These are phyloP conservation scores for Athalia circularis DNA, from an alignment of 2,888 invertebrate species.

Conservation along the genomic window DNA sequence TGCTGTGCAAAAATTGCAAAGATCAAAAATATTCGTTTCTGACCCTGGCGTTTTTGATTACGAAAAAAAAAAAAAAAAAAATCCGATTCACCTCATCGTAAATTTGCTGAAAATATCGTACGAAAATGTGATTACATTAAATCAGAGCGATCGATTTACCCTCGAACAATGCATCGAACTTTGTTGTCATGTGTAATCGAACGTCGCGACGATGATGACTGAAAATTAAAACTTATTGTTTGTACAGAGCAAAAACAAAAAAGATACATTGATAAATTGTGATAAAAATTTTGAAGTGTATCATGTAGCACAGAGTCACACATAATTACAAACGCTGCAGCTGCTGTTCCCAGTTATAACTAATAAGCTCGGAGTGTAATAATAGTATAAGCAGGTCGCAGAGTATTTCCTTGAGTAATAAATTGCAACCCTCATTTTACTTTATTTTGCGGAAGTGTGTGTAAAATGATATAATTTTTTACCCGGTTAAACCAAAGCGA, in stretches of 20 bases:
- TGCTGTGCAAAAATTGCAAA: too few species aligned
- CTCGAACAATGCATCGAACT: slow-evolving; percentile 37
- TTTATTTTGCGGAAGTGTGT: slow-evolving; percentile 41
- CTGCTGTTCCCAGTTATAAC: too few species aligned
- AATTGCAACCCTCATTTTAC: slow-evolving; percentile 6
- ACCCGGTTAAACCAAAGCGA: background rate
- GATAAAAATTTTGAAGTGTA: background rate
- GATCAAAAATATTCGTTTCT: too few species aligned
- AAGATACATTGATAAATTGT: too few species aligned
- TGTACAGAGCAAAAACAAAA: background rate
- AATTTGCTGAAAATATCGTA: too few species aligned
- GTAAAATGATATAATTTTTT: slow-evolving; percentile 1
- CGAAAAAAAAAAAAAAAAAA: too few species aligned
- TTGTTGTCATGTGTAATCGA: background rate
- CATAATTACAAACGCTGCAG: background rate
- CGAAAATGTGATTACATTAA: background rate
- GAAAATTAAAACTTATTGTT: slow-evolving; percentile 1
- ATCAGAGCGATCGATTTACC: slow-evolving; percentile 19
- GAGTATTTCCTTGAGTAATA: slow-evolving; percentile 18
- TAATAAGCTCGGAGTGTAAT: background rate
- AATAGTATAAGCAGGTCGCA: background rate
- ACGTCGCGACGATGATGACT: slow-evolving; percentile 4
- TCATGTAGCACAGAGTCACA: background rate
- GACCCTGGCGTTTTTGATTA: too few species aligned
- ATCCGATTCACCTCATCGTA: too few species aligned